A percentile compares a stretch with the other conserved stretches of the same genome.
Evolutionary conservation across 2,797 vertebrate genomes (phyloP).

Genomic region (Thamnophis elegans): DNA sequence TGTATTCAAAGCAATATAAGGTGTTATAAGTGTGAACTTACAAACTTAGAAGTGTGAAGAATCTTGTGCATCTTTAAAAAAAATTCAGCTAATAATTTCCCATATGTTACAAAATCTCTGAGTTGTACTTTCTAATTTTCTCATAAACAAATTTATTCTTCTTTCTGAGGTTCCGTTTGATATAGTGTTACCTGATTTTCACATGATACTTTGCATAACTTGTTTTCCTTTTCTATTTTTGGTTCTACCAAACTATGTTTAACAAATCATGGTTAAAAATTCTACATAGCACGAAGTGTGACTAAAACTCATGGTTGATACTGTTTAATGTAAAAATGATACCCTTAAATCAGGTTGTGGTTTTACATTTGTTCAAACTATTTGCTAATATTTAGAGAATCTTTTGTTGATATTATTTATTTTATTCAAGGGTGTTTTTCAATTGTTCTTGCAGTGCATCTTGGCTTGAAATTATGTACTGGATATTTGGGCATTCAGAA

Average conservation of each 20-base stretch:
- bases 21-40: neutral
- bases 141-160: neutral
- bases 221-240: neutral
- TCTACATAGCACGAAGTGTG: neutral
- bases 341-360: neutral
- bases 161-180: neutral
- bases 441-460: neutral
- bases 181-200: neutral
- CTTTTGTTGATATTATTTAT: neutral
- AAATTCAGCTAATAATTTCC: neutral
- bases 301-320: neutral
- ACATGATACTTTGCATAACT: neutral
- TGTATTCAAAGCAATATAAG: neutral
- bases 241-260: neutral
- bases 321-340: neutral
- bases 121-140: neutral
- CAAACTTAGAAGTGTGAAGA: neutral
- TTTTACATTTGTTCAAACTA: neutral
- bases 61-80: neutral
- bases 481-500: conserved; percentile 31
- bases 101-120: neutral
- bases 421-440: neutral
- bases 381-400: neutral
- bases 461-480: conserved; percentile 45
- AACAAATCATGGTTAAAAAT: neutral